A percentile compares a stretch with the other conserved stretches of the same genome.
These are phyloP conservation scores for Bos javanicus DNA, from an alignment of 2,113 vertebrate species.

Conservation along the genomic window DNA sequence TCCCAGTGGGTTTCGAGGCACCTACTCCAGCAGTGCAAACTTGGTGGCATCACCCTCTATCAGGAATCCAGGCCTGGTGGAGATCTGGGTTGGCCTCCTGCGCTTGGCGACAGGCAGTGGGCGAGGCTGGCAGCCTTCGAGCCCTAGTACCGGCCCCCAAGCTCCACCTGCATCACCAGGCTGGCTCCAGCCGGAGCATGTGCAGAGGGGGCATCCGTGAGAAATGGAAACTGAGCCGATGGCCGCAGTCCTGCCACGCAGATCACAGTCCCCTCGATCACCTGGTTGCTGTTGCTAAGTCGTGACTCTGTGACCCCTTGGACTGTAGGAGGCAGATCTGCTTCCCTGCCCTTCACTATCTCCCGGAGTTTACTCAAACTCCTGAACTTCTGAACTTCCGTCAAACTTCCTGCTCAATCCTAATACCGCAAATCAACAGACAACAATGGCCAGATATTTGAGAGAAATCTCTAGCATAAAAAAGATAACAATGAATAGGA, in stretches of 20 bases:
- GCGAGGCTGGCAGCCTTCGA: not conserved
- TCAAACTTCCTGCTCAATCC: not conserved
- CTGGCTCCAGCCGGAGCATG: rapidly evolving
- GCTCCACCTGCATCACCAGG: rapidly evolving
- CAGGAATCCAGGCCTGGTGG: not conserved
- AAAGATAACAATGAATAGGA: not conserved
- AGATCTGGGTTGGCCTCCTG: not conserved
- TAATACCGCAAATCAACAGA: not conserved
- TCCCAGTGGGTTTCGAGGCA: not conserved
- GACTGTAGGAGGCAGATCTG: not conserved
- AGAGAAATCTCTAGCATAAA: not conserved
- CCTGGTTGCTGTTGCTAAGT: not conserved
- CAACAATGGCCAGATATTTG: not conserved
- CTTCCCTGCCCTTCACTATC: too few relatives aligned
- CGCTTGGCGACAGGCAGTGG: not conserved
- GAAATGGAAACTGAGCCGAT: not conserved
- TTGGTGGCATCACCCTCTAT: too few relatives aligned
- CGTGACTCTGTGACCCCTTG: not conserved
- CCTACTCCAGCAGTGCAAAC: not conserved
- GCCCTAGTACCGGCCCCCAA: rapidly evolving
- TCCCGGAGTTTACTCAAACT: not conserved
- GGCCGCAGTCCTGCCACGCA: not conserved
- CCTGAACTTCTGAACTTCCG: not conserved
- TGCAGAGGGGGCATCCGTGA: not conserved
- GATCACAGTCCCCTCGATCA: not conserved